Conservation (phyloP, 2,888 invertebrate genomes). For the Cinara cedri region DNA sequence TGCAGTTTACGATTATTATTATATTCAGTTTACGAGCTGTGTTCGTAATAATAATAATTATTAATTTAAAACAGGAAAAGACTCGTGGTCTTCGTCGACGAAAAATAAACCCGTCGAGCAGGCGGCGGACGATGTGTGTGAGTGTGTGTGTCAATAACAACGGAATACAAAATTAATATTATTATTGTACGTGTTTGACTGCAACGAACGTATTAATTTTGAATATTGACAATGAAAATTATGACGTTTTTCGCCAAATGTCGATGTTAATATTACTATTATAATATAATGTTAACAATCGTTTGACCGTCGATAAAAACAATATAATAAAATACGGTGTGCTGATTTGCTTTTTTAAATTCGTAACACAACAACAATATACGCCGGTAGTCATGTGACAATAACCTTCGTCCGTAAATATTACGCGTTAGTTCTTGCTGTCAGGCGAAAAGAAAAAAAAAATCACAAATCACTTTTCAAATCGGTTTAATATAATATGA, state of each 20-base stretch:
- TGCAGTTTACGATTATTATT: background rate
- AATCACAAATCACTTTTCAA: constrained; percentile 1
- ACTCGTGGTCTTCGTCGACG: background rate
- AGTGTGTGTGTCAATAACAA: background rate
- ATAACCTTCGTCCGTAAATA: constrained; percentile 14
- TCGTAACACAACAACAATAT: background rate
- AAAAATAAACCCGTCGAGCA: background rate
- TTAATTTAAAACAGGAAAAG: constrained; percentile 13
- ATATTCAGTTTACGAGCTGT: background rate
- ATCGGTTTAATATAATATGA: background rate
- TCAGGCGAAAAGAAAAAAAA: too few species aligned
- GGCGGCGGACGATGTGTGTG: background rate
- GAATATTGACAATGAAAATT: constrained; percentile 31
- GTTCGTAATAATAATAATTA: background rate
- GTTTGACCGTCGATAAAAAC: constrained; percentile 7
- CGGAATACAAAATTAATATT: constrained; percentile 2
- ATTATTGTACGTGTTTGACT: background rate
- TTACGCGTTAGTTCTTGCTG: background rate
- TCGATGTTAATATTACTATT: background rate
- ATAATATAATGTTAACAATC: background rate
- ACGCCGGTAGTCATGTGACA: background rate
- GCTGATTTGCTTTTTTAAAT: background rate
- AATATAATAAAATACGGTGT: background rate
- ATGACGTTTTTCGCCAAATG: background rate
- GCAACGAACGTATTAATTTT: constrained; percentile 7